Evolutionary conservation across 2,888 invertebrate genomes (phyloP).

Genomic region (Agrypnus murinus): DNA sequence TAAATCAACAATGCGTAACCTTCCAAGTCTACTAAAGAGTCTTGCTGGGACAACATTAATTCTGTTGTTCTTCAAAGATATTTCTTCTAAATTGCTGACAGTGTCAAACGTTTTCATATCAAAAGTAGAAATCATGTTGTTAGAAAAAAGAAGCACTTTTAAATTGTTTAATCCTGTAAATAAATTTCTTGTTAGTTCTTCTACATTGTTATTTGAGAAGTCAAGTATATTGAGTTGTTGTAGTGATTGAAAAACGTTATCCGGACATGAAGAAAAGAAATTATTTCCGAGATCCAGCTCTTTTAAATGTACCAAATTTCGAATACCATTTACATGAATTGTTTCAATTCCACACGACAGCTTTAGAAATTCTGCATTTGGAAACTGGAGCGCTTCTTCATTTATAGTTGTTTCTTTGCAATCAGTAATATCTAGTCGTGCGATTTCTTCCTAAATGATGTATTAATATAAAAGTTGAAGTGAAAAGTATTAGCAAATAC

Average conservation of each 20-base stretch:
- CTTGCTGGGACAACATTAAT: constrained; percentile 50
- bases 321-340: constrained; percentile 50
- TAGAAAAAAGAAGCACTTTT: constrained; percentile 52
- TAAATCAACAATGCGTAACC: constrained; percentile 53
- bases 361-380: constrained; percentile 49
- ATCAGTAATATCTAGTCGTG: constrained; percentile 8
- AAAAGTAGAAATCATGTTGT: constrained; percentile 53
- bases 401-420: constrained; percentile 38
- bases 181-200: constrained; percentile 50
- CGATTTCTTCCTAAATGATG: constrained; percentile 13
- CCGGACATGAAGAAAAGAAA: constrained; percentile 50
- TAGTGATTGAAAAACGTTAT: constrained; percentile 50
- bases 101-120: constrained; percentile 53
- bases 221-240: constrained; percentile 49
- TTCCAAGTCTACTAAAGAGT: constrained; percentile 53
- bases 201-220: constrained; percentile 53
- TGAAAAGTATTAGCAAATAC: too few species aligned
- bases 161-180: constrained; percentile 53
- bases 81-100: constrained; percentile 41
- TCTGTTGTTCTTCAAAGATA: constrained; percentile 55
- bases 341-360: constrained; percentile 51
- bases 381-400: constrained; percentile 49
- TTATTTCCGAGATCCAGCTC: constrained; percentile 54
- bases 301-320: constrained; percentile 46
- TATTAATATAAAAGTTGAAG: too few species aligned